Base-by-base conservation (phyloP, 2,113 vertebrate genomes). In the Caracal caracal region DNA sequence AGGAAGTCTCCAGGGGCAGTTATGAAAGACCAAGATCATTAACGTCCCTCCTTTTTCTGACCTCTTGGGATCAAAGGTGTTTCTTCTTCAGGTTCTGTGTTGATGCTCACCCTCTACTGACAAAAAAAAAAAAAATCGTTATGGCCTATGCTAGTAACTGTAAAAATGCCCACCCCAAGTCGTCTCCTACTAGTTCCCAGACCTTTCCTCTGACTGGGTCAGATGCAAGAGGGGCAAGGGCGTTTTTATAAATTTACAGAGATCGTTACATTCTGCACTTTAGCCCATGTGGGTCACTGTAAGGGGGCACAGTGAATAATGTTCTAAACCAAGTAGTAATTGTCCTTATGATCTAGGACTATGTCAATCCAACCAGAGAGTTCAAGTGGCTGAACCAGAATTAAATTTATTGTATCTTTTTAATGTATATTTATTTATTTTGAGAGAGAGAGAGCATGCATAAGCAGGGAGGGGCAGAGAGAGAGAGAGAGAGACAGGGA, bases 291-390 rank as follows among this genome's bases (percentile, higher is more conserved):
- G 66, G 33, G 10, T 93, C 16, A n/a, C n/a, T 95, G 22, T 82
- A 76, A 37, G 73, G 47, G 47, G 49, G 90, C 35, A 75, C 40
- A 61, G 59, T 49, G 73, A 70, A n/a, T 49, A 82, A 33, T 90
- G 76, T 93, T 20, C 87, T 91, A 30, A 97, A 70, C 7, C 51
- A 87, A 70, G 43, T 87, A 53, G 33, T 82, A 76, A 56, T 87
- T 95, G 63, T 65, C 37, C 30, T 90, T 59, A 35, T 49, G 40
- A 78, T 91, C 66, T 91, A 91, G 82, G 59, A 37, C 51, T 61
- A 22, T 91, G 35, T 47, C 91, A 61, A 1, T 83, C 49, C 49
- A 78, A 86, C 2, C 22, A 75, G 66, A 63, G 49, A 81, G 63
- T 93, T 33, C 66, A 93, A 51, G 75, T 86, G 68, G 28, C 59